A percentile compares a stretch with the other conserved stretches of the same genome.
phyloP scores from a whole-genome alignment of 2,113 vertebrate species.

The Nannospalax galili region DNA sequence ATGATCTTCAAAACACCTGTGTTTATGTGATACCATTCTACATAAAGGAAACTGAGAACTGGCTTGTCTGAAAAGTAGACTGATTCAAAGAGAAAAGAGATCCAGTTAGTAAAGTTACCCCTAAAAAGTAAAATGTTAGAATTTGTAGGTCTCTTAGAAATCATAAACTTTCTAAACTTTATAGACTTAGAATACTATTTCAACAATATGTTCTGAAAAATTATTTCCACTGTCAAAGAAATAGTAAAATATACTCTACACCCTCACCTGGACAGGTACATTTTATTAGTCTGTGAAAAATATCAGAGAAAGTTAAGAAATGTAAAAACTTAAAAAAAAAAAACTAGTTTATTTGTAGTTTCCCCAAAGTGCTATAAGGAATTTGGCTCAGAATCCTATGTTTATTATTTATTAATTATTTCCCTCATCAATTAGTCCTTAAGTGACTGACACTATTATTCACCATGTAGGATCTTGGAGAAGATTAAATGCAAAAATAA shows the following conservation, averaged over 20 bases:
- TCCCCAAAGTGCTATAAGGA: background rate
- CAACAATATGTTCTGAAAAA: background rate
- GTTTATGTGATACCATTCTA: background rate
- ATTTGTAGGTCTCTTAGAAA: constrained; percentile 29
- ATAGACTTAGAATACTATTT: background rate
- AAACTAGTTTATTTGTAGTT: background rate
- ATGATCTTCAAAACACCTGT: background rate
- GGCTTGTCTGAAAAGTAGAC: background rate
- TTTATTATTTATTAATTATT: background rate
- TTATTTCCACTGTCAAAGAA: background rate
- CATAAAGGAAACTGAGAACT: background rate
- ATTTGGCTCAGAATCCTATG: background rate
- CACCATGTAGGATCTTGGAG: background rate
- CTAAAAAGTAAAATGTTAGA: background rate
- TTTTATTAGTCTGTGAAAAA: background rate
- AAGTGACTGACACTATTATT: background rate
- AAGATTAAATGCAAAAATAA: background rate
- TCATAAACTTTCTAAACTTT: background rate
- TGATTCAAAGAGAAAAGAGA: background rate
- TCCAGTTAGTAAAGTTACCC: background rate
- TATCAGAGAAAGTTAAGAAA: background rate
- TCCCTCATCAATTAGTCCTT: background rate
- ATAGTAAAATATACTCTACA: background rate
- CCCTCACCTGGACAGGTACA: background rate
- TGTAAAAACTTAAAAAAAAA: background rate